Evolutionary conservation across 2,113 vertebrate genomes (phyloP).

Genomic region (Rattus rattus): DNA sequence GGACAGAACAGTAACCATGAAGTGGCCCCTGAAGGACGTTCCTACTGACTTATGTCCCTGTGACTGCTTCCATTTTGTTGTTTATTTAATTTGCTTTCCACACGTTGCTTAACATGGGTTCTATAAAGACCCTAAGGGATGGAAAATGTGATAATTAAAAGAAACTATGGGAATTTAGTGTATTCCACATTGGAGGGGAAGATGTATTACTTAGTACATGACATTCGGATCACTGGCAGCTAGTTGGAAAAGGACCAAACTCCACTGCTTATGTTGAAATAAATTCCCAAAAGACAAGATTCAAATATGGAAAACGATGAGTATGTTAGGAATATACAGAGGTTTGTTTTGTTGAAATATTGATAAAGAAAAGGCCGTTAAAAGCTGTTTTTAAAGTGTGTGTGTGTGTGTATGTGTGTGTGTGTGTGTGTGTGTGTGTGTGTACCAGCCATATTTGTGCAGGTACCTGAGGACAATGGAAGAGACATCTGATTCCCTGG

Average conservation of each 20-base stretch:
- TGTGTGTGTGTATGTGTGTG: not conserved
- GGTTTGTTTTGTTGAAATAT: constrained; percentile 27
- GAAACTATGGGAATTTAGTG: not conserved
- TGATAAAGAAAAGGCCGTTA: not conserved
- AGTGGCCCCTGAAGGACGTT: constrained; percentile 11
- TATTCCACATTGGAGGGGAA: constrained; percentile 24
- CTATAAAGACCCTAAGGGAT: not conserved
- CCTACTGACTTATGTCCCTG: not conserved
- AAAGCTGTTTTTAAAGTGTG: not conserved
- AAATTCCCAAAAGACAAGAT: constrained; percentile 50
- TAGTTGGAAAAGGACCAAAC: constrained; percentile 35
- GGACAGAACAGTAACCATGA: not conserved
- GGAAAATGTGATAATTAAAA: constrained; percentile 13
- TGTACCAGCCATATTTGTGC: not conserved
- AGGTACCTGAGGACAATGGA: too few species aligned
- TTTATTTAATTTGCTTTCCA: constrained; percentile 48
- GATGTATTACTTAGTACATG: not conserved
- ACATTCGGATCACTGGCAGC: not conserved
- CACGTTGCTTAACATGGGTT: not conserved
- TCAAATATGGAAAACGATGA: constrained; percentile 32
- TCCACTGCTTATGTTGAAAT: constrained; percentile 29
- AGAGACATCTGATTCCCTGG: too few species aligned
- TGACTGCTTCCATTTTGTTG: constrained; percentile 10
- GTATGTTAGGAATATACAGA: not conserved
- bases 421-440: not conserved